Evolutionary conservation across 2,888 invertebrate genomes (phyloP).

Genomic region (Merodon equestris): DNA sequence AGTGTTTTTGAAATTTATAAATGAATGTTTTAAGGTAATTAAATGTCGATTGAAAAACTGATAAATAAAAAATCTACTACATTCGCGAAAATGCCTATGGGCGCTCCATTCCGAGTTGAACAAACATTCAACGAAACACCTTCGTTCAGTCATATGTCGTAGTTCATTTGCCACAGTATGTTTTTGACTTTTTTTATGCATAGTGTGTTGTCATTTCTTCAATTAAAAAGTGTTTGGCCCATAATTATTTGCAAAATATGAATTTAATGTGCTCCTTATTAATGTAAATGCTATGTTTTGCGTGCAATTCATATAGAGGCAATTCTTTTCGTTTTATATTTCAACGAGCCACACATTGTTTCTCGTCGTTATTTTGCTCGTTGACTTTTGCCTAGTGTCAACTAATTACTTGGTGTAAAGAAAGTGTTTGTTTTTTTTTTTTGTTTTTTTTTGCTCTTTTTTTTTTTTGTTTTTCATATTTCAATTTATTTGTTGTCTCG

Average conservation of each 20-base stretch:
- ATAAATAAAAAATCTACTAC: conserved; percentile 1
- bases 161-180: conserved; percentile 62
- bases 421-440: conserved; percentile 31
- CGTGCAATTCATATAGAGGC: conserved; percentile 10
- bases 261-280: conserved; percentile 24
- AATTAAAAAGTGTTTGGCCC: conserved; percentile 62
- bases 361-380: neutral
- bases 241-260: conserved; percentile 45
- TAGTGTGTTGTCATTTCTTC: conserved; percentile 68
- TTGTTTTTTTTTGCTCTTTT: conserved; percentile 31
- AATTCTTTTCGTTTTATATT: conserved; percentile 1
- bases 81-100: neutral
- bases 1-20: too few species aligned
- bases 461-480: conserved; percentile 22
- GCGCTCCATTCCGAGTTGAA: neutral
- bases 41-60: too few species aligned
- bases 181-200: conserved; percentile 59
- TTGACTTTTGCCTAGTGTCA: neutral
- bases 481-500: neutral
- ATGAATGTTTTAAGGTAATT: too few species aligned
- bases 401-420: conserved; percentile 30
- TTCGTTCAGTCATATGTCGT: conserved; percentile 62
- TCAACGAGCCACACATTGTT: conserved; percentile 10
- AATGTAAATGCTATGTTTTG: conserved; percentile 34
- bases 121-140: conserved; percentile 31